Base-by-base conservation (phyloP, 2,888 invertebrate species). In the Laspeyria flexula region DNA sequence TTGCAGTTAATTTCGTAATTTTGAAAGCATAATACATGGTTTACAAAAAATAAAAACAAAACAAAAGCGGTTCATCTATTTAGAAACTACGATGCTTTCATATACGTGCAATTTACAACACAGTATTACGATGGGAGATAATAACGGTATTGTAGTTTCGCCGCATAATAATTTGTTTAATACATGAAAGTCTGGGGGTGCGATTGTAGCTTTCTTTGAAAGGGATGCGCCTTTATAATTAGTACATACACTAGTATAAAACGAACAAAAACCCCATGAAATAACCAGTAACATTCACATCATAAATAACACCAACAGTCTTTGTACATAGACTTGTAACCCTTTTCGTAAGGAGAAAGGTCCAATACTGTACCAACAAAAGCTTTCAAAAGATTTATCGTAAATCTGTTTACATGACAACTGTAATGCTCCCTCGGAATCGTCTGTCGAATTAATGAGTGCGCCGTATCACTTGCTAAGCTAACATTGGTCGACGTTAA, bases 401-500 rank as follows among this genome's bases (percentile, higher is more conserved):
- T 59, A 73, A 81, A 79, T 79, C 78, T 80, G 75, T 78, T 73
- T 75, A 82, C 79, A 81, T 73, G 80, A 81, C 80, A 77, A 71
- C 77, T 70, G 74, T 73, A 79, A 79, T 79, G 62, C 75, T 68
- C 77, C 77, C 71, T 68, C 55, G 66, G 70, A 75, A 66, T 60
- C 69, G 65, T 67, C 73, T 66, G 66, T 64, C 60, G 81, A 79
- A 88, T 86, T 87, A 89, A 89, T 87, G 86, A 85, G 68, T 48
- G 53, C 78, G 44, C 61, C 60, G 62, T 73, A 85, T 86, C 84
- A 77, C 79, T 85, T 81, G 77, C 82, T 80, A 85, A 88, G 87
- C 88, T 75, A 88, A 88, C 90, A 90, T 86, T 85, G 86, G 86
- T 82, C 74, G 75, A 71, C 69, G 81, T 86, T 85, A 85, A 83